Percentiles rank a stretch among this genome's conserved stretches.
These are phyloP conservation scores for Menura novaehollandiae DNA, from an alignment of 2,113 vertebrate genomes.

Conservation along the genomic window DNA sequence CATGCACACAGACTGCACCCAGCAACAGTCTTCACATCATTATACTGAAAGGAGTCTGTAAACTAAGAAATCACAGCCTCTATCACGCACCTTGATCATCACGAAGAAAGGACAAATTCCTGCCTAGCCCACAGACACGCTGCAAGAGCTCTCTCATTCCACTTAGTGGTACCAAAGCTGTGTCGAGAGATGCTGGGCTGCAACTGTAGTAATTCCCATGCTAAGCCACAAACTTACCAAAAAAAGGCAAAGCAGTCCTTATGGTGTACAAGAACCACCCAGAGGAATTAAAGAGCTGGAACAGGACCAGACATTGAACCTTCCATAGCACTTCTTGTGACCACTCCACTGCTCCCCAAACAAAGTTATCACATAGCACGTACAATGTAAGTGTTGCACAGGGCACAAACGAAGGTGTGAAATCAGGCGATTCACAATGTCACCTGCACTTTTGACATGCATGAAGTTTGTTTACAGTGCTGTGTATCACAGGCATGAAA, in stretches of 20 bases:
- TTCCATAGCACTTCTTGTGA: neutral
- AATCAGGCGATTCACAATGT: neutral
- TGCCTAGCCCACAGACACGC: neutral
- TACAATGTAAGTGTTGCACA: neutral
- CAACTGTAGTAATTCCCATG: neutral
- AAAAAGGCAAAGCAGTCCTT: neutral
- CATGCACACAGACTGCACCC: neutral
- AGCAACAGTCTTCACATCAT: neutral
- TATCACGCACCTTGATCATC: neutral
- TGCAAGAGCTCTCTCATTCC: neutral
- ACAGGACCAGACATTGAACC: neutral
- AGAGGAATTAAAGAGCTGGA: neutral
- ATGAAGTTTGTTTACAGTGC: neutral
- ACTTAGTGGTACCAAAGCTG: neutral
- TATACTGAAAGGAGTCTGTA: neutral
- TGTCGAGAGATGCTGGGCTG: neutral
- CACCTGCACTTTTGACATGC: neutral
- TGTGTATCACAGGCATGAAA: neutral
- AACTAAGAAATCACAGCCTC: neutral
- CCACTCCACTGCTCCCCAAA: neutral
- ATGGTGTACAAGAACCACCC: neutral
- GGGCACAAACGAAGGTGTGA: neutral
- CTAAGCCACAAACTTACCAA: neutral
- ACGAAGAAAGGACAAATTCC: neutral
- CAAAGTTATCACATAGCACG: neutral